phyloP scores from a whole-genome alignment of 2,797 vertebrate genomes.

The Tapirus indicus region DNA sequence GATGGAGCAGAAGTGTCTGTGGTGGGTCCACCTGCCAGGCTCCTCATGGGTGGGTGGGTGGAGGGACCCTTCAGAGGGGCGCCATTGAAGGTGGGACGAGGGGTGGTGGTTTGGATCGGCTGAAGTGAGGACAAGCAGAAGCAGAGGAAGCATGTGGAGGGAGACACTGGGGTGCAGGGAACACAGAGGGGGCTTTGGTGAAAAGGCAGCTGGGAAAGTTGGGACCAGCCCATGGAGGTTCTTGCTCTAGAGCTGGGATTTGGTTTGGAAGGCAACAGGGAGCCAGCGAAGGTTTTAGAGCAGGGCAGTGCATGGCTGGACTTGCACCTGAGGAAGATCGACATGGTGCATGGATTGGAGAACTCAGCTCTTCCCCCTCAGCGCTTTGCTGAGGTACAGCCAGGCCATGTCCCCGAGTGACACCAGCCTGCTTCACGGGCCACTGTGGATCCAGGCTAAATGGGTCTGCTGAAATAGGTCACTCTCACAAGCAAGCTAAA shows the following conservation, averaged over 20 bases:
- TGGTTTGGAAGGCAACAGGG: background rate
- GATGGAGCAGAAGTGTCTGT: rapidly evolving
- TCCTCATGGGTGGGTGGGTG: background rate
- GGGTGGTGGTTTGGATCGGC: too few relatives aligned
- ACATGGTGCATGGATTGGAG: rapidly evolving
- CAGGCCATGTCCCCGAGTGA: rapidly evolving
- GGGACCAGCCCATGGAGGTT: rapidly evolving
- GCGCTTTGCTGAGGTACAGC: rapidly evolving
- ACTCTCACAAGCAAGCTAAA: background rate
- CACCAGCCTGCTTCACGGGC: rapidly evolving
- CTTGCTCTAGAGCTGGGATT: background rate
- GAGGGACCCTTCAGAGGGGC: rapidly evolving
- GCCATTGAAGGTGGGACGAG: rapidly evolving
- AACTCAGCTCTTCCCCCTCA: background rate
- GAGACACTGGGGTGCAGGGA: rapidly evolving
- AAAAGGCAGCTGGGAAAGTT: background rate
- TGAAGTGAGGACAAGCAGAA: rapidly evolving
- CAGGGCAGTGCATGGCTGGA: rapidly evolving
- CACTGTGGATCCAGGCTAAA: background rate
- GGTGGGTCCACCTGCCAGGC: background rate
- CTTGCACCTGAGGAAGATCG: background rate
- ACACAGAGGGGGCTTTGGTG: rapidly evolving
- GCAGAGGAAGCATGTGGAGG: rapidly evolving
- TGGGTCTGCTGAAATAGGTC: background rate
- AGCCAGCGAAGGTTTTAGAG: background rate